These are phyloP conservation scores for Glaucidium brasilianum DNA, from an alignment of 2,113 vertebrate genomes.

Conservation along the genomic window DNA sequence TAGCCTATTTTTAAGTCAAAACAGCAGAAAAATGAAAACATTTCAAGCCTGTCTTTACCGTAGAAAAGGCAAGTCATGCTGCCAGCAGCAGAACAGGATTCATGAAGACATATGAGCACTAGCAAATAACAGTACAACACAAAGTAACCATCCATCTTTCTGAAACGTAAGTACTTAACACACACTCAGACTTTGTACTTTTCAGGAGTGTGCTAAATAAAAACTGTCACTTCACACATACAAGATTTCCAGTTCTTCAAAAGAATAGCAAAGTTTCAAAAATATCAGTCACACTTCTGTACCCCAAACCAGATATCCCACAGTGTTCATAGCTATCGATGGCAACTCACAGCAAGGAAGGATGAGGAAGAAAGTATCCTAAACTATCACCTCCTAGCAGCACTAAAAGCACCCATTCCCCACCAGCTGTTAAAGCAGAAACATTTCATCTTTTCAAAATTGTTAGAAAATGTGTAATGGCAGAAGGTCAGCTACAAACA, in stretches of 20 bases:
- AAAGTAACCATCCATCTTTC: not conserved
- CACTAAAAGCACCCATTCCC: not conserved
- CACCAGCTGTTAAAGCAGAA: not conserved
- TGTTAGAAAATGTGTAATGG: not conserved
- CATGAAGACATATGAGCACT: not conserved
- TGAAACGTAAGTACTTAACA: not conserved
- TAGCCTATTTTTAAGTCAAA: not conserved
- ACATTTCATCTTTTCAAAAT: not conserved
- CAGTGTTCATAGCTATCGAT: not conserved
- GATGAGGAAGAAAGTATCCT: not conserved
- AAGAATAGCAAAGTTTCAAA: not conserved
- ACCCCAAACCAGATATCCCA: not conserved
- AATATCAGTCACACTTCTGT: not conserved
- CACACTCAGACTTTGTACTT: not conserved
- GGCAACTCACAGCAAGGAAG: not conserved
- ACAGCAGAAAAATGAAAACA: not conserved
- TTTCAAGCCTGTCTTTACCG: not conserved
- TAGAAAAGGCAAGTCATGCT: not conserved
- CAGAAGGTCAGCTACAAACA: not conserved
- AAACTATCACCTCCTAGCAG: not conserved
- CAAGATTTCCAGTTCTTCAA: not conserved
- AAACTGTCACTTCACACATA: not conserved
- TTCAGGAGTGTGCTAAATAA: not conserved
- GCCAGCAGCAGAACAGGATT: not conserved
- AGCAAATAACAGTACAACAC: not conserved